Evolutionary conservation across 2,888 invertebrate genomes (phyloP).

Genomic region (Alcis repandata): DNA sequence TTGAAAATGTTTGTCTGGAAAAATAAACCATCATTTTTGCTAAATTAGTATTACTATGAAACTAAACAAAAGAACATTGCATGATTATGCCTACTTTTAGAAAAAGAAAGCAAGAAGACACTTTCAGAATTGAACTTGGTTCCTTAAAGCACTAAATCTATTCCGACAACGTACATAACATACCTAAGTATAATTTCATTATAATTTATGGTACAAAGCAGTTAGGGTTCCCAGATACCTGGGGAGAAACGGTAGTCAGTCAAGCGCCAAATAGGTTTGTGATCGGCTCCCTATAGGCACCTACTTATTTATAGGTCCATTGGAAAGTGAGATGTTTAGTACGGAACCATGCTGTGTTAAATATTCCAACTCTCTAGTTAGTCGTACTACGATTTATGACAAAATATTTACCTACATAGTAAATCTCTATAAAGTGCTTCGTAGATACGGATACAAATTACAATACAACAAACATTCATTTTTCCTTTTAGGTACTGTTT

Average conservation of each 20-base stretch:
- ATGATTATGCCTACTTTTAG: too few relatives aligned
- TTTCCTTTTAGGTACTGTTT: too few relatives aligned
- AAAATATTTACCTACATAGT: conserved; percentile 4
- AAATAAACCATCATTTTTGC: too few relatives aligned
- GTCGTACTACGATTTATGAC: conserved; percentile 30
- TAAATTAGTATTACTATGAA: too few relatives aligned
- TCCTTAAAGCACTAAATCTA: too few relatives aligned
- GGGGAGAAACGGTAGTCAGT: conserved; percentile 27
- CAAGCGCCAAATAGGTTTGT: conserved; percentile 44
- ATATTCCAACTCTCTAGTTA: conserved; percentile 47
- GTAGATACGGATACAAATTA: neutral
- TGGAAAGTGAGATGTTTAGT: conserved; percentile 58
- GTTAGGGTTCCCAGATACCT: neutral
- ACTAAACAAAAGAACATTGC: too few relatives aligned
- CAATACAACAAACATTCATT: too few relatives aligned
- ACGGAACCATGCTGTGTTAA: conserved; percentile 53
- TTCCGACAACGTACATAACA: neutral
- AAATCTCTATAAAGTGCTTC: neutral
- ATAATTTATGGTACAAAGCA: neutral
- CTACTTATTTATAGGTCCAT: conserved; percentile 48
- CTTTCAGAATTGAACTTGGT: too few relatives aligned
- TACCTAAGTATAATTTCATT: neutral
- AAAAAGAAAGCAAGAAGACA: too few relatives aligned
- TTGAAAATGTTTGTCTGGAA: too few relatives aligned
- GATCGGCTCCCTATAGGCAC: conserved; percentile 40